These are phyloP conservation scores for Serrognathus titanus DNA, from an alignment of 2,888 invertebrate species.

Conservation along the genomic window DNA sequence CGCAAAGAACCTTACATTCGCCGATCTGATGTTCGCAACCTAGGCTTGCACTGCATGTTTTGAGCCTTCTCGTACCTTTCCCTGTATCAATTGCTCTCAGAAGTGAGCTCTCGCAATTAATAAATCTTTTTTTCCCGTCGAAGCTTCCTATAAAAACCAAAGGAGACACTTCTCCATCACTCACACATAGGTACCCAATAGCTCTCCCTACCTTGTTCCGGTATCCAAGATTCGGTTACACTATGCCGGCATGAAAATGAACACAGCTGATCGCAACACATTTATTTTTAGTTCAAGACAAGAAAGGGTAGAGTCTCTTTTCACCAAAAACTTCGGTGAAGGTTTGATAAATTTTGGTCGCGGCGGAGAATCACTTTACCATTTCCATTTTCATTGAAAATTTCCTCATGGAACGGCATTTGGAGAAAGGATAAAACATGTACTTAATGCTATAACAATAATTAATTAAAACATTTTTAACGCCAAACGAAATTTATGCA, in stretches of 20 bases:
- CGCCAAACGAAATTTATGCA: too few relatives aligned
- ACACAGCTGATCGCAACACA: conserved; percentile 65
- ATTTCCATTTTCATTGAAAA: too few relatives aligned
- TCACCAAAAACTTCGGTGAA: conserved; percentile 69
- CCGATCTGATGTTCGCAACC: conserved; percentile 71
- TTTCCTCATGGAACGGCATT: too few relatives aligned
- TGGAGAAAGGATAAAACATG: too few relatives aligned
- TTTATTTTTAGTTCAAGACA: conserved; percentile 69
- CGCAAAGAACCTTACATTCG: conserved; percentile 62
- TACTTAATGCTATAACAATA: too few relatives aligned
- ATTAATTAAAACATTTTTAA: too few relatives aligned
- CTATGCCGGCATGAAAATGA: conserved; percentile 84
- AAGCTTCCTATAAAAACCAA: conserved; percentile 67
- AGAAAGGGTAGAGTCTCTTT: conserved; percentile 70
- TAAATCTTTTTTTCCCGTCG: conserved; percentile 59
- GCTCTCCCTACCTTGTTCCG: conserved; percentile 54
- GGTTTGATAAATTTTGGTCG: conserved; percentile 63
- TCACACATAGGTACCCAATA: conserved; percentile 69
- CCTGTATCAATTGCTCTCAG: conserved; percentile 73
- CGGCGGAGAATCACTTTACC: too few relatives aligned
- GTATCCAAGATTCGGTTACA: conserved; percentile 74
- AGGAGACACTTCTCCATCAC: conserved; percentile 67
- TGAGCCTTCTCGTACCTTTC: conserved; percentile 71
- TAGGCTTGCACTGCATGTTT: conserved; percentile 68
- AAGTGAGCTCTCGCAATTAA: conserved; percentile 69